phyloP scores from a whole-genome alignment of 2,113 vertebrate genomes.

The Colinus virginianus region DNA sequence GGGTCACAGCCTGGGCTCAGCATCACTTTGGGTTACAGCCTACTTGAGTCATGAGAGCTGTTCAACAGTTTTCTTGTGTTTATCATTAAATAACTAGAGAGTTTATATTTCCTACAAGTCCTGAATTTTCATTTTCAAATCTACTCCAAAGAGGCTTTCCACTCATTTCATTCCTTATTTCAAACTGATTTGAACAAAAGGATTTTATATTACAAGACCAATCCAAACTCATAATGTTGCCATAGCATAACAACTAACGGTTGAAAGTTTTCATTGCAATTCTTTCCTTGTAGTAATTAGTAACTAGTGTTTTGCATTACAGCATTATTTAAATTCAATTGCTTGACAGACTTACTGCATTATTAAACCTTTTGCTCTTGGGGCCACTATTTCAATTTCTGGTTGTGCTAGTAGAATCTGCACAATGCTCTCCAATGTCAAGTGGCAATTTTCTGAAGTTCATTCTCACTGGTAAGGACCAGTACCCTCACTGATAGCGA shows the following conservation, averaged over 20 bases:
- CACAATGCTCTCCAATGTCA: conserved; percentile 17
- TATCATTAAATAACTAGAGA: not conserved
- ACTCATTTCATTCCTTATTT: not conserved
- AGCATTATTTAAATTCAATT: conserved; percentile 48
- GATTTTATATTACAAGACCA: conserved; percentile 18
- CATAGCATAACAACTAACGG: conserved; percentile 26
- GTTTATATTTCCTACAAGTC: not conserved
- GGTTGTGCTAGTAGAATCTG: conserved; percentile 17
- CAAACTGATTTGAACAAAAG: conserved; percentile 54
- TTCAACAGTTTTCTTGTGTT: conserved; percentile 24
- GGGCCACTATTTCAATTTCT: conserved; percentile 39
- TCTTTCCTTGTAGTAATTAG: conserved; percentile 54
- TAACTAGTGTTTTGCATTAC: conserved; percentile 26
- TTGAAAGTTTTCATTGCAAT: conserved; percentile 32
- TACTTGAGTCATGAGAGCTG: not conserved
- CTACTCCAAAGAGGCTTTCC: not conserved
- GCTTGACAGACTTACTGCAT: conserved; percentile 25
- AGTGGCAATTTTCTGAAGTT: conserved; percentile 62
- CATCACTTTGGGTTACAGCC: not conserved
- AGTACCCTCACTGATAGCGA: not conserved
- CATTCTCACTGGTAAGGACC: conserved; percentile 2
- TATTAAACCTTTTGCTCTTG: conserved; percentile 62
- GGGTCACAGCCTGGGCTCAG: not conserved
- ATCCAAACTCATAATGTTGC: conserved; percentile 20
- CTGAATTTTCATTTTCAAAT: conserved; percentile 21